phyloP scores from a whole-genome alignment of 2,797 vertebrate genomes.

The Mormyrus hasselquistii region DNA sequence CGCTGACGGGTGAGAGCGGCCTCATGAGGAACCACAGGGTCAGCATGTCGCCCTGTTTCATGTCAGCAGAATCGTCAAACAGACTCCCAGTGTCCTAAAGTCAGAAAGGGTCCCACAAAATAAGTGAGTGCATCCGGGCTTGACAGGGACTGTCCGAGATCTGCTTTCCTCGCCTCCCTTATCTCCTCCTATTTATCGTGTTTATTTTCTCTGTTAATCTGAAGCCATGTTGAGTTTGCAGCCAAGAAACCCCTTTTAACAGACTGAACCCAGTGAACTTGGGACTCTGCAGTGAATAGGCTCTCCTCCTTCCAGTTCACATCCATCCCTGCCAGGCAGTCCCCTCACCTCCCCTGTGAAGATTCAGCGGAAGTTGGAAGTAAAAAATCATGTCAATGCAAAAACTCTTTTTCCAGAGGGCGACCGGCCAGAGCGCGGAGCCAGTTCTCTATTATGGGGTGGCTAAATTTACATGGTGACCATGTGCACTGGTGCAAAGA shows the following conservation, averaged over 20 bases:
- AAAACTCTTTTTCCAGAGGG: background rate
- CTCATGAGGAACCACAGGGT: background rate
- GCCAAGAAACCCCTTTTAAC: background rate
- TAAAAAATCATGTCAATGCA: background rate
- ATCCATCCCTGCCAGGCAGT: background rate
- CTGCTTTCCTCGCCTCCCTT: background rate
- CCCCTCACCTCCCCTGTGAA: background rate
- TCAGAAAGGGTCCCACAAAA: background rate
- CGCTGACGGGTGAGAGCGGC: background rate
- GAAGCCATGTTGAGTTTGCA: background rate
- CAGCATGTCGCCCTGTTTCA: background rate
- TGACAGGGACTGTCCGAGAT: background rate
- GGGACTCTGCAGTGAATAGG: background rate
- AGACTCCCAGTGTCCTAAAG: background rate
- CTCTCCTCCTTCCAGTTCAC: background rate
- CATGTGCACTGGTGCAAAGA: background rate
- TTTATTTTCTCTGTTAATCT: slow-evolving; percentile 2
- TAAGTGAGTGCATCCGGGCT: background rate
- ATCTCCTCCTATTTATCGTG: background rate
- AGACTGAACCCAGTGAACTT: background rate
- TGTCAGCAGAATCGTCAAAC: background rate
- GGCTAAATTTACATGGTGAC: slow-evolving; percentile 8
- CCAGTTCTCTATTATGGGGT: background rate
- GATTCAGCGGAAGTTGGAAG: background rate
- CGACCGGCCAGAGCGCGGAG: background rate